phyloP scores from a whole-genome alignment of 1,140 invertebrate genomes.

The Psilanteris sp. region DNA sequence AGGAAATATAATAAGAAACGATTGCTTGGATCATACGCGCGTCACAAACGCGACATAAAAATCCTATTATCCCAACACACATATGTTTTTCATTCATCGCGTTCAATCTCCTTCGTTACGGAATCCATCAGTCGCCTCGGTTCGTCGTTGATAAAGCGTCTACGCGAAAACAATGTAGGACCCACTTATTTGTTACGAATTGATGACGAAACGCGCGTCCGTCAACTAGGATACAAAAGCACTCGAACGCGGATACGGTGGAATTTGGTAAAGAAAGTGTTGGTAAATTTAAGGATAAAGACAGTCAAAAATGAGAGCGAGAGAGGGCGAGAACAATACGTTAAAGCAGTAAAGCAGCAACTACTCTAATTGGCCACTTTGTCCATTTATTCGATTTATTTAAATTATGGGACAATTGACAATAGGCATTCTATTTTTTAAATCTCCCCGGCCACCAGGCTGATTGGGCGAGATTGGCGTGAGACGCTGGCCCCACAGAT shows the following conservation, averaged over 20 bases:
- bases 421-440: slow-evolving; percentile 82
- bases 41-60: neutral
- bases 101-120: too few relatives aligned
- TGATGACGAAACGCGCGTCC: slow-evolving; percentile 23
- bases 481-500: slow-evolving; percentile 81
- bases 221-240: slow-evolving; percentile 45
- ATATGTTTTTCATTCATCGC: too few relatives aligned
- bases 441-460: slow-evolving; percentile 78
- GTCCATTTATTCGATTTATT: slow-evolving; percentile 82
- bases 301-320: slow-evolving; percentile 49
- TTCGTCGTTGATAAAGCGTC: slow-evolving; percentile 10
- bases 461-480: slow-evolving; percentile 81
- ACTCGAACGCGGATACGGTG: slow-evolving; percentile 16
- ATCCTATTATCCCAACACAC: slow-evolving; percentile 6
- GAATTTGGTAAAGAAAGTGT: slow-evolving; percentile 46
- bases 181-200: slow-evolving; percentile 37
- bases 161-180: slow-evolving; percentile 27
- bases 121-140: too few relatives aligned
- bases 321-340: slow-evolving; percentile 76
- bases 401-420: slow-evolving; percentile 82
- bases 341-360: slow-evolving; percentile 78
- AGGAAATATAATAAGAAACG: too few relatives aligned
- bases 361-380: slow-evolving; percentile 81
- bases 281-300: slow-evolving; percentile 26
- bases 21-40: neutral